phyloP scores from a whole-genome alignment of 2,113 vertebrate species.

The Silurus glanis region DNA sequence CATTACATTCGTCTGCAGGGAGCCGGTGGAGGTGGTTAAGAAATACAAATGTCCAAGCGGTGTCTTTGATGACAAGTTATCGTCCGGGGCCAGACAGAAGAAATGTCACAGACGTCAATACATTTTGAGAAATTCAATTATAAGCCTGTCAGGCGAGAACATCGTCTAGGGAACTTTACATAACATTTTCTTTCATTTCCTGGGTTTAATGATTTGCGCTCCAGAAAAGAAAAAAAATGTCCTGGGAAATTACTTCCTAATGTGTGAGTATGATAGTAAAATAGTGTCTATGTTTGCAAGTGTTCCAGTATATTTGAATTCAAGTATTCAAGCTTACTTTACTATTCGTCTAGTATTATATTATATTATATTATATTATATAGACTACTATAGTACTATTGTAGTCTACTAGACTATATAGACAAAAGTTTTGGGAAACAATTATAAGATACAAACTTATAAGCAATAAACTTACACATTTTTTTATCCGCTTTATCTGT shows the following conservation, averaged over 20 bases:
- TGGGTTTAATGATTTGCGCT: not conserved
- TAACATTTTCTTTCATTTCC: not conserved
- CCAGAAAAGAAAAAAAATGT: not conserved
- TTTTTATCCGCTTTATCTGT: too few relatives aligned
- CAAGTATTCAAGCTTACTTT: not conserved
- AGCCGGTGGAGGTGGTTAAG: conserved; percentile 17
- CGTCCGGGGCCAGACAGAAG: not conserved
- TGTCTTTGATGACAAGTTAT: conserved; percentile 33
- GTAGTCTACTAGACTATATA: too few relatives aligned
- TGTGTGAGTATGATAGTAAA: not conserved
- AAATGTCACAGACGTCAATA: conserved; percentile 18
- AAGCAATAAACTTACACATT: too few relatives aligned
- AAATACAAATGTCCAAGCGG: conserved; percentile 25
- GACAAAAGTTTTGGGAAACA: too few relatives aligned
- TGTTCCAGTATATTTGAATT: not conserved
- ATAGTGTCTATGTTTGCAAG: not conserved
- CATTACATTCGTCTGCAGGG: conserved; percentile 17
- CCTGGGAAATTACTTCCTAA: not conserved
- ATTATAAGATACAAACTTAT: too few relatives aligned
- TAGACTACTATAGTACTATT: too few relatives aligned
- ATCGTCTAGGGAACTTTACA: not conserved
- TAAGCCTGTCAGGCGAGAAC: not conserved
- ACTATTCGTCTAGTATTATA: too few relatives aligned
- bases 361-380: too few relatives aligned
- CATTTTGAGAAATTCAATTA: conserved; percentile 28